These are phyloP conservation scores for Scrobipalpa atriplicella DNA, from an alignment of 2,888 invertebrate species.

Conservation along the genomic window DNA sequence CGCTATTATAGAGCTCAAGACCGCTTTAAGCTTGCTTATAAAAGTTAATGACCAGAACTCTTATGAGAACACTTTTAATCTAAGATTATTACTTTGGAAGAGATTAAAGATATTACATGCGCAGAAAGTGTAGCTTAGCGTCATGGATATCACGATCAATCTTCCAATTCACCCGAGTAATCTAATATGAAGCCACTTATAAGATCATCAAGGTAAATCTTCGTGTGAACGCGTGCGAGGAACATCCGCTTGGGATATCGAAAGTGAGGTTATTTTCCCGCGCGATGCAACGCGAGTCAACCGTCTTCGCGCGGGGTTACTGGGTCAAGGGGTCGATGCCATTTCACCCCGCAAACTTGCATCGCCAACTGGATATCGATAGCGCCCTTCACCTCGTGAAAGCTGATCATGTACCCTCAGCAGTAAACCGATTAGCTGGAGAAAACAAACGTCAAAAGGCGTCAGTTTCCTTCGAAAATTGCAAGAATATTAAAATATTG, in stretches of 20 bases:
- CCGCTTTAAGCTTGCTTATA: neutral
- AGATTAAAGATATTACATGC: conserved; percentile 17
- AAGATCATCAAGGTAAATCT: conserved; percentile 24
- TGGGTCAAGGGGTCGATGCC: conserved; percentile 64
- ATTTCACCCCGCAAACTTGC: conserved; percentile 45
- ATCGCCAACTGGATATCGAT: conserved; percentile 34
- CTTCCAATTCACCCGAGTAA: conserved; percentile 19
- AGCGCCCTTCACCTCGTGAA: conserved; percentile 39
- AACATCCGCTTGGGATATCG: conserved; percentile 62
- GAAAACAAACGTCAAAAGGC: neutral
- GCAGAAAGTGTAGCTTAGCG: conserved; percentile 19
- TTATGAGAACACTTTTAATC: conserved; percentile 16
- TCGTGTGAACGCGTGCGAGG: conserved; percentile 24
- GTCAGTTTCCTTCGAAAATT: neutral
- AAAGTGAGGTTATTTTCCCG: conserved; percentile 69
- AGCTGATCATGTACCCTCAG: conserved; percentile 23
- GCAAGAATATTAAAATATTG: conserved; percentile 20
- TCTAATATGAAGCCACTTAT: conserved; percentile 20
- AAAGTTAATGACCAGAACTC: conserved; percentile 20
- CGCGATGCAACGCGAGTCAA: conserved; percentile 54
- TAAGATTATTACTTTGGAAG: conserved; percentile 15
- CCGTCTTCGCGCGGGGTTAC: conserved; percentile 59
- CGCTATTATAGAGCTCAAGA: neutral
- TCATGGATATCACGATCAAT: conserved; percentile 21
- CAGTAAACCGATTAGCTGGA: conserved; percentile 14